These are phyloP conservation scores for Barnardius zonarius DNA, from an alignment of 2,113 vertebrate species.

Conservation along the genomic window DNA sequence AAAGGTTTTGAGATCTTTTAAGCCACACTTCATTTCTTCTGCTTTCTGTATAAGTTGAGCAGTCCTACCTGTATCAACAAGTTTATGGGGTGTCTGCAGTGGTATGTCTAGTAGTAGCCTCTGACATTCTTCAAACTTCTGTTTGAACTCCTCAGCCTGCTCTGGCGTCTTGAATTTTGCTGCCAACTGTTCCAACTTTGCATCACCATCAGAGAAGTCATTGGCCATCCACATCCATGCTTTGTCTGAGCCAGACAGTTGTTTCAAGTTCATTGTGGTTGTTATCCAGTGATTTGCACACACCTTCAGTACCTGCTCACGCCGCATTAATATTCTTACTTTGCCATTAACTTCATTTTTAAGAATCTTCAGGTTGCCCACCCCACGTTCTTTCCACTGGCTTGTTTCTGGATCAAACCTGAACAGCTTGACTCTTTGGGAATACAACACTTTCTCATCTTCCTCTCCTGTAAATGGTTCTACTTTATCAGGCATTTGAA, in stretches of 20 bases:
- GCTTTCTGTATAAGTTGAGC: constrained; percentile 95
- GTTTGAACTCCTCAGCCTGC: constrained; percentile 92
- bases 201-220: constrained; percentile 94
- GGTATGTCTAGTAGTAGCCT: constrained; percentile 91
- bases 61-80: constrained; percentile 90
- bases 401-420: constrained; percentile 87
- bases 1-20: constrained; percentile 94
- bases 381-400: constrained; percentile 97
- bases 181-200: constrained; percentile 88
- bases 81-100: constrained; percentile 95
- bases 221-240: constrained; percentile 97
- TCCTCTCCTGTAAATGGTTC: constrained; percentile 96
- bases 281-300: constrained; percentile 99
- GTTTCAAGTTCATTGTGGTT: constrained; percentile 96
- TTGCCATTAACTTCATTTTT: constrained; percentile 90
- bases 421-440: constrained; percentile 92
- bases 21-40: constrained; percentile 96
- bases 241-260: constrained; percentile 90
- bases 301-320: constrained; percentile 96
- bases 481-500: constrained; percentile 95
- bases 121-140: constrained; percentile 95
- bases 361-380: constrained; percentile 92
- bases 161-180: constrained; percentile 95
- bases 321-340: constrained; percentile 91
- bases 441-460: constrained; percentile 90